A percentile compares a stretch with the other conserved stretches of the same genome.
phyloP scores from a whole-genome alignment of 2,888 invertebrate species.

The Dinocampus coccinellae region DNA sequence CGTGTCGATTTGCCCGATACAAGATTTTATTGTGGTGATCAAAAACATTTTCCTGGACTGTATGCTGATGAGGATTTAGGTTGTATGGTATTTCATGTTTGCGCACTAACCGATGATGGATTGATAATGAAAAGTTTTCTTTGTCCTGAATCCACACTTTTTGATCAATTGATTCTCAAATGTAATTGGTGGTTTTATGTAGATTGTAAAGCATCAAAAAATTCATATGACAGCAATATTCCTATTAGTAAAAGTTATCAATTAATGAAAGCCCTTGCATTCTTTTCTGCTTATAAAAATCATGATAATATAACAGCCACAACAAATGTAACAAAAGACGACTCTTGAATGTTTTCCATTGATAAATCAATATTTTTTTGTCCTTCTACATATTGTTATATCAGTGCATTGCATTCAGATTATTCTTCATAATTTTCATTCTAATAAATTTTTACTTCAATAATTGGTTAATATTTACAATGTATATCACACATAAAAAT shows the following conservation, averaged over 20 bases:
- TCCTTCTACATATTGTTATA: no score
- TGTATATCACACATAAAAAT: no score
- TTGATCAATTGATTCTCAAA: slow-evolving; percentile 91
- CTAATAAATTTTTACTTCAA: no score
- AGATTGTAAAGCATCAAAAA: slow-evolving; percentile 85
- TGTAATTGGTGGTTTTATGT: slow-evolving; percentile 97
- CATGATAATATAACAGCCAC: slow-evolving; percentile 66
- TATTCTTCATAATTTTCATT: no score
- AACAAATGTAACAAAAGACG: neutral
- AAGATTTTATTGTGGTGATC: slow-evolving; percentile 87
- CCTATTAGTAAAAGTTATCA: slow-evolving; percentile 93
- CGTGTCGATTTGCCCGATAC: slow-evolving; percentile 88
- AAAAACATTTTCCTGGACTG: slow-evolving; percentile 90
- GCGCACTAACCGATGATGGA: slow-evolving; percentile 89
- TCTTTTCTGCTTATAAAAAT: slow-evolving; percentile 88
- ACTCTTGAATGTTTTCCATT: neutral
- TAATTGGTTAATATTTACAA: no score
- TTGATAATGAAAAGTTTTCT: slow-evolving; percentile 92
- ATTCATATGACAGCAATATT: slow-evolving; percentile 89
- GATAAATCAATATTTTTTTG: neutral
- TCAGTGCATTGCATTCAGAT: no score
- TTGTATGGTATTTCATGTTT: slow-evolving; percentile 95
- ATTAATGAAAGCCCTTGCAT: slow-evolving; percentile 89
- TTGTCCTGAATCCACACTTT: slow-evolving; percentile 91
- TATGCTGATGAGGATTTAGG: slow-evolving; percentile 90